These are phyloP conservation scores for Pygathrix nemaeus DNA, from an alignment of 2,113 vertebrate genomes.

Conservation along the genomic window DNA sequence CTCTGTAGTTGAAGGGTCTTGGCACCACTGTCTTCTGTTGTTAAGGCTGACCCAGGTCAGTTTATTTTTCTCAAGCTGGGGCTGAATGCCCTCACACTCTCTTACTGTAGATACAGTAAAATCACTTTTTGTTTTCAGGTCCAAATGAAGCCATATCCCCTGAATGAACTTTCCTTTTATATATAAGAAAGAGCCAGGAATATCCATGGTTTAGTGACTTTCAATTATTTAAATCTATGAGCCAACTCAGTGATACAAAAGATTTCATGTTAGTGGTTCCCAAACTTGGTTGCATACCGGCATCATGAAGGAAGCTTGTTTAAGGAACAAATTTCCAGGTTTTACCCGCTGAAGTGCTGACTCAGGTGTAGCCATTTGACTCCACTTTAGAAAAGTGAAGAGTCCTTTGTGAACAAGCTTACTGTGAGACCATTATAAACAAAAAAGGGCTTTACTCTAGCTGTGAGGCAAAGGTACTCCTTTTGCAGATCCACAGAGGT, in stretches of 20 bases:
- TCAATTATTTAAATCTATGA: constrained; percentile 1
- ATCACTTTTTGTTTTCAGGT: not conserved
- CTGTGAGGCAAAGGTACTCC: not conserved
- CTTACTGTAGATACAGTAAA: not conserved
- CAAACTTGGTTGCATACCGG: not conserved
- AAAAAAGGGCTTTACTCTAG: not conserved
- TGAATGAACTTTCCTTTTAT: constrained; percentile 24
- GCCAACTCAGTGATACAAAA: constrained; percentile 47
- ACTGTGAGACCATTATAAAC: not conserved
- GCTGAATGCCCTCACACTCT: not conserved
- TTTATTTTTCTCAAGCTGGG: not conserved
- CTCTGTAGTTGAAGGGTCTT: not conserved
- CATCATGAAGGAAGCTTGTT: not conserved
- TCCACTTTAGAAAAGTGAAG: not conserved
- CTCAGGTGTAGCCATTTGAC: not conserved
- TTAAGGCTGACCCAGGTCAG: not conserved
- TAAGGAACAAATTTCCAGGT: not conserved
- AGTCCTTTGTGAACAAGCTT: not conserved
- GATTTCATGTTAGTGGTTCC: constrained; percentile 9
- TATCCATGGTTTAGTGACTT: constrained; percentile 59
- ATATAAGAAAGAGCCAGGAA: constrained; percentile 39
- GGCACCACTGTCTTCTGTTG: not conserved
- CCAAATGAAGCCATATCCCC: not conserved
- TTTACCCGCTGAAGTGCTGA: constrained; percentile 18
- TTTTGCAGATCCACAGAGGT: not conserved